A percentile compares a stretch with the other conserved stretches of the same genome.
These are phyloP conservation scores for Mantis religiosa DNA, from an alignment of 2,888 invertebrate genomes.

Conservation along the genomic window DNA sequence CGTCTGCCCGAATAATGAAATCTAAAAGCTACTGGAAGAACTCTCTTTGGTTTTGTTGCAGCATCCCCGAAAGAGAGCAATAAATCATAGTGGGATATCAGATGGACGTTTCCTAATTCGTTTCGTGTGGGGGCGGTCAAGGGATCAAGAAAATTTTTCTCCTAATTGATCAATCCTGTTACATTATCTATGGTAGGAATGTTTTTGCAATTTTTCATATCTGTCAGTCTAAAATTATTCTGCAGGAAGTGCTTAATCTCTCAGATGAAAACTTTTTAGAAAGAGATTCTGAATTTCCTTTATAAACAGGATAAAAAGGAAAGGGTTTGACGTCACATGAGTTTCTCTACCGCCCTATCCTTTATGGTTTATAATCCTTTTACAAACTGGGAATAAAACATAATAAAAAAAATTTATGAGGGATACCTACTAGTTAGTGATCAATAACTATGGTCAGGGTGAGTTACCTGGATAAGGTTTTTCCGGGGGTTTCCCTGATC, in stretches of 20 bases:
- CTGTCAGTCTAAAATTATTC: neutral
- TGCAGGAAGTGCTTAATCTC: neutral
- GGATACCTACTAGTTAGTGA: too few relatives aligned
- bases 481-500: too few relatives aligned
- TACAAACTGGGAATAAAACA: too few relatives aligned
- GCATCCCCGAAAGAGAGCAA: neutral
- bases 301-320: too few relatives aligned
- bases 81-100: neutral
- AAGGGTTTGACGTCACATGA: too few relatives aligned
- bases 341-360: too few relatives aligned
- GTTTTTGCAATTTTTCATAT: neutral
- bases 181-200: neutral
- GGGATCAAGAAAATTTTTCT: neutral
- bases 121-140: neutral
- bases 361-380: too few relatives aligned
- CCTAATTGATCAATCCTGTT: neutral
- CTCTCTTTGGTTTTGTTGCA: neutral
- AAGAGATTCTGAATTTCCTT: too few relatives aligned
- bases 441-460: too few relatives aligned
- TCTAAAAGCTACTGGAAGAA: slow-evolving; percentile 19
- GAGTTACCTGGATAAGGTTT: too few relatives aligned
- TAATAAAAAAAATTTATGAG: too few relatives aligned
- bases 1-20: slow-evolving; percentile 22
- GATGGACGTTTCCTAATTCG: neutral
- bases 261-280: neutral